These are phyloP conservation scores for Aleiodes sp. DNA, from an alignment of 1,140 invertebrate species.

Conservation along the genomic window DNA sequence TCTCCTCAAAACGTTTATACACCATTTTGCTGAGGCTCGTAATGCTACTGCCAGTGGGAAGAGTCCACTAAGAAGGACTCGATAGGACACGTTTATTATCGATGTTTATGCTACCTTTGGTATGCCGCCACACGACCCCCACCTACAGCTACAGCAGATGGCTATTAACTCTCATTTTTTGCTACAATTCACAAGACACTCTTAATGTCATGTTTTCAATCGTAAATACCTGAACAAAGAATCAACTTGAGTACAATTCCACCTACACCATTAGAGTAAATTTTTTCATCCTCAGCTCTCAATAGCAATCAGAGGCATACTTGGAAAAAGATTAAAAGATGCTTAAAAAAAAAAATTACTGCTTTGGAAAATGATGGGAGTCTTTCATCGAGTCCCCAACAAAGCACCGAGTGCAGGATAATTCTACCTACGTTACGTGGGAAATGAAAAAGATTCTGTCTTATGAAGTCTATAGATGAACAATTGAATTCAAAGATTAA, in stretches of 20 bases:
- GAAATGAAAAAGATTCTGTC: no score
- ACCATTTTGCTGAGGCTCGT: conserved; percentile 48
- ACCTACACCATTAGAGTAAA: neutral
- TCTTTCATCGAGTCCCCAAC: no score
- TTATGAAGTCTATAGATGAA: no score
- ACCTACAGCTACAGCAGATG: neutral
- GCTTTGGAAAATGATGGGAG: no score
- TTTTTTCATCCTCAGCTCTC: no score
- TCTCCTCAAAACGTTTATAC: conserved; percentile 59
- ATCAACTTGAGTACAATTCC: neutral
- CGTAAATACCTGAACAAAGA: neutral
- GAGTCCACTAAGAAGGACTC: conserved; percentile 20
- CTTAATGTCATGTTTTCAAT: neutral
- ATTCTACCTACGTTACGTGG: no score
- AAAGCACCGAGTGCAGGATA: no score
- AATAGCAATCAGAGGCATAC: no score
- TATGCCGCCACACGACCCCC: neutral
- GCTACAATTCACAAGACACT: conserved; percentile 5
- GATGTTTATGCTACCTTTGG: conserved; percentile 42
- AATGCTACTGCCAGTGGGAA: conserved; percentile 26
- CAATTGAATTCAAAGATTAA: no score
- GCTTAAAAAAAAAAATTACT: no score
- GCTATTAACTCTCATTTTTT: conserved; percentile 3
- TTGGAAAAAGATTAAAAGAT: no score
- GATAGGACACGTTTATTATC: conserved; percentile 41